Conservation (phyloP, 2,113 vertebrate genomes). For the Semnornis frantzii region DNA sequence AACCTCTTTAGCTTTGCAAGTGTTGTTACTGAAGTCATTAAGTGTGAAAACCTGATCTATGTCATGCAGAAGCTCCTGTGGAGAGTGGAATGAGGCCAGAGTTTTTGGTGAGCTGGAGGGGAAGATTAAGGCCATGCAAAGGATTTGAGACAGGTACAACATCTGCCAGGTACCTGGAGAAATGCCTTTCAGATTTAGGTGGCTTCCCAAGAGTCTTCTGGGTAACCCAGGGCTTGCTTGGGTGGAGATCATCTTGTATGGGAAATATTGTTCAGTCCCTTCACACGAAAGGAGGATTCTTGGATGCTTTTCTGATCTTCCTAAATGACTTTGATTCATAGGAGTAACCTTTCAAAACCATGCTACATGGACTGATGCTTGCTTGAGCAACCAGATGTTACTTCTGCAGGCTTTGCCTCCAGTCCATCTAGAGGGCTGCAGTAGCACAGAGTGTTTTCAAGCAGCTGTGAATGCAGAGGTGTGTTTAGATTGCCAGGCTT, state of each 20-base stretch:
- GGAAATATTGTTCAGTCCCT: background rate
- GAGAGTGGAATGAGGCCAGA: background rate
- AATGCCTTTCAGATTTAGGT: background rate
- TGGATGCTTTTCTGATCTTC: background rate
- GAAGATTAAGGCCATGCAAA: background rate
- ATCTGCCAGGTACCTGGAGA: background rate
- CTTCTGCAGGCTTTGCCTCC: background rate
- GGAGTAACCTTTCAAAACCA: background rate
- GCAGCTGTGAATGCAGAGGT: background rate
- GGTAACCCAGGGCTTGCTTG: background rate
- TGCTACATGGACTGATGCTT: background rate
- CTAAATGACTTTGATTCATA: background rate
- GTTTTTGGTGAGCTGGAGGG: background rate
- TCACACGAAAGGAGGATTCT: background rate
- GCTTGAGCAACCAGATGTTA: background rate
- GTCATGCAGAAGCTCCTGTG: background rate
- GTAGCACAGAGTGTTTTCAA: background rate
- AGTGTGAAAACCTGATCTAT: background rate
- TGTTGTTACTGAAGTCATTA: background rate
- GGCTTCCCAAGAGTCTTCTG: background rate
- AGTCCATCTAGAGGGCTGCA: background rate
- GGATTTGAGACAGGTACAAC: background rate
- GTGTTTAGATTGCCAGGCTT: background rate
- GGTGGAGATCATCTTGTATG: background rate
- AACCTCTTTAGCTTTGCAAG: background rate